These are phyloP conservation scores for Calameuta pallipes DNA, from an alignment of 2,888 invertebrate genomes.

Conservation along the genomic window DNA sequence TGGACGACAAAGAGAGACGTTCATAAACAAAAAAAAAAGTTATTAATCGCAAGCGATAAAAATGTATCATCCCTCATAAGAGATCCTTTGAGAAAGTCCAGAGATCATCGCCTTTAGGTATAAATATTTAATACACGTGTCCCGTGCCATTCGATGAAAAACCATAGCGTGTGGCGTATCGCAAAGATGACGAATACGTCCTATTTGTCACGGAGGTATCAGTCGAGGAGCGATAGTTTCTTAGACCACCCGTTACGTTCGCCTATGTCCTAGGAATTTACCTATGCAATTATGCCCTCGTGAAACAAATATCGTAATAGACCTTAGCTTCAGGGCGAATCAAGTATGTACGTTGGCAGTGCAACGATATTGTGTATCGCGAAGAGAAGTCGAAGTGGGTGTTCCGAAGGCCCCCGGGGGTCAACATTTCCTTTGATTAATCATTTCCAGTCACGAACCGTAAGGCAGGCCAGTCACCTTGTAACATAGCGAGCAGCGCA, in stretches of 20 bases:
- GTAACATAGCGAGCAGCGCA: background rate
- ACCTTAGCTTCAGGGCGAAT: background rate
- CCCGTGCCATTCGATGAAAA: background rate
- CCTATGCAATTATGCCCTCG: background rate
- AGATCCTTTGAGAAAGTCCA: background rate
- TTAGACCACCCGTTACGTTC: background rate
- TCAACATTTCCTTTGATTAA: background rate
- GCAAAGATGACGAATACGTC: background rate
- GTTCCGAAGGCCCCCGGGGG: background rate
- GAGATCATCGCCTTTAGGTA: background rate
- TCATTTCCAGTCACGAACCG: background rate
- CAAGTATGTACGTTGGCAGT: constrained; percentile 13
- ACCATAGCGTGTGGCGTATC: background rate
- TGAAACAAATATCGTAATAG: background rate
- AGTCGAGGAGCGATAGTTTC: background rate
- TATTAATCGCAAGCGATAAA: background rate
- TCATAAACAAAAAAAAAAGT: background rate
- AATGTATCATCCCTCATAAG: background rate
- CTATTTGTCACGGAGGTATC: background rate
- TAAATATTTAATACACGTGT: background rate
- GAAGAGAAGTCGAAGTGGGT: constrained; percentile 20
- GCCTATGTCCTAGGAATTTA: background rate
- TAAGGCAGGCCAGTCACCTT: background rate
- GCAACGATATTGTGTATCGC: constrained; percentile 18
- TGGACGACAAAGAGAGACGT: no score